phyloP scores from a whole-genome alignment of 2,797 vertebrate species.

The Podargus strigoides region DNA sequence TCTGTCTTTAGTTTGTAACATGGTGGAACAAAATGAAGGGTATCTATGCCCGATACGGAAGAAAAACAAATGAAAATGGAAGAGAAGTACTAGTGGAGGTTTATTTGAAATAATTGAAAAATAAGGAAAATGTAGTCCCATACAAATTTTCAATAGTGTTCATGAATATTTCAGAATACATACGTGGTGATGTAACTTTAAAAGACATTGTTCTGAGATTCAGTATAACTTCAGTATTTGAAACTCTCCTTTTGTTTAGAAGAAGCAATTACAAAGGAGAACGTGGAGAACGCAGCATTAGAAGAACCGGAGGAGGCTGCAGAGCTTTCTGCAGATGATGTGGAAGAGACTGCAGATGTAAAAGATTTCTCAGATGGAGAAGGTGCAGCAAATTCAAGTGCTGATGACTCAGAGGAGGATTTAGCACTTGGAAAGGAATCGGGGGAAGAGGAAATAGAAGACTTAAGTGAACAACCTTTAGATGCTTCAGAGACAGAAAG shows the following conservation, averaged over 20 bases:
- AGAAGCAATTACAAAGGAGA: conserved; percentile 55
- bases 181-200: not conserved
- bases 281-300: not conserved
- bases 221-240: not conserved
- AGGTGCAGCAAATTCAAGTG: conserved; percentile 41
- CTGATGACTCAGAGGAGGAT: conserved; percentile 44
- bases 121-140: not conserved
- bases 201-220: not conserved
- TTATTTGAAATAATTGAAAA: not conserved
- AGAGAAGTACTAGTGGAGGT: not conserved
- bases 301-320: conserved; percentile 46
- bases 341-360: conserved; percentile 45
- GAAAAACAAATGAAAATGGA: not conserved
- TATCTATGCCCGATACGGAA: not conserved
- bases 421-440: conserved; percentile 49
- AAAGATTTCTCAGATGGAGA: conserved; percentile 65
- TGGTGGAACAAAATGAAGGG: not conserved
- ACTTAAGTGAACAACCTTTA: not conserved
- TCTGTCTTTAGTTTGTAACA: not conserved
- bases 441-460: conserved; percentile 15
- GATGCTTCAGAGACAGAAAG: conserved; percentile 44
- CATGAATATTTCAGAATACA: not conserved
- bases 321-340: conserved; percentile 40
- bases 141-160: not conserved
- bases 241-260: conserved; percentile 13